Percentiles rank a stretch among this genome's conserved stretches.
Evolutionary conservation across 2,113 vertebrate species (phyloP).

Genomic region (Tichodroma muraria): DNA sequence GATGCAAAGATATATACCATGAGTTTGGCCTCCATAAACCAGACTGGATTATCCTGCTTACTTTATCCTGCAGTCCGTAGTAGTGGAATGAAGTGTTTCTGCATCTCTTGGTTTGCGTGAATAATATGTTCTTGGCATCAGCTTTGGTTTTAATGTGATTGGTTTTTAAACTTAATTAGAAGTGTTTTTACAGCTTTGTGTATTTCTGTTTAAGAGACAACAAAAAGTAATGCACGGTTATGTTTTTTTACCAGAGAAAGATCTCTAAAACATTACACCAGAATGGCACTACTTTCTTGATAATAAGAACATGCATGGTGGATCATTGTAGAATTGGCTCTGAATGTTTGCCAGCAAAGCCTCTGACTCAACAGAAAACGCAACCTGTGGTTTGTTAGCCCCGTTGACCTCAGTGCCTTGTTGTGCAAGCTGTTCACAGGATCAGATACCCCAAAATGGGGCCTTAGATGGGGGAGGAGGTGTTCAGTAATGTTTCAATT

Average conservation of each 20-base stretch:
- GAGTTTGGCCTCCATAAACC: background rate
- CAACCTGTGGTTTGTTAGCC: background rate
- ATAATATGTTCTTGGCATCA: slow-evolving; percentile 50
- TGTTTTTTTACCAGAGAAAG: background rate
- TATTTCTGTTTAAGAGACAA: slow-evolving; percentile 36
- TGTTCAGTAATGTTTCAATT: background rate
- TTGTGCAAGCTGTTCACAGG: background rate
- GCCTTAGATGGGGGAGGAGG: background rate
- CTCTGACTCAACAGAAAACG: background rate
- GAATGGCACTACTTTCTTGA: background rate
- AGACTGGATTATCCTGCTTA: background rate
- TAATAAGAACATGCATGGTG: background rate
- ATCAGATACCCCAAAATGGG: background rate
- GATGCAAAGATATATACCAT: background rate
- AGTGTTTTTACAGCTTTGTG: slow-evolving; percentile 41
- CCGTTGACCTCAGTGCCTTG: fast-evolving
- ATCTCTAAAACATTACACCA: background rate
- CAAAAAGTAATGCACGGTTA: slow-evolving; percentile 8
- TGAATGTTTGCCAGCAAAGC: background rate
- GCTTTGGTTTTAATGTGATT: slow-evolving; percentile 17
- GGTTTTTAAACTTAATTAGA: slow-evolving; percentile 39
- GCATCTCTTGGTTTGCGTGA: slow-evolving; percentile 1
- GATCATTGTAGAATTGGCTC: background rate
- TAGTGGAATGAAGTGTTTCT: background rate
- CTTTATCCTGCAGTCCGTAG: background rate